Conservation (phyloP, 2,797 vertebrate species). For the Furcifer pardalis region DNA sequence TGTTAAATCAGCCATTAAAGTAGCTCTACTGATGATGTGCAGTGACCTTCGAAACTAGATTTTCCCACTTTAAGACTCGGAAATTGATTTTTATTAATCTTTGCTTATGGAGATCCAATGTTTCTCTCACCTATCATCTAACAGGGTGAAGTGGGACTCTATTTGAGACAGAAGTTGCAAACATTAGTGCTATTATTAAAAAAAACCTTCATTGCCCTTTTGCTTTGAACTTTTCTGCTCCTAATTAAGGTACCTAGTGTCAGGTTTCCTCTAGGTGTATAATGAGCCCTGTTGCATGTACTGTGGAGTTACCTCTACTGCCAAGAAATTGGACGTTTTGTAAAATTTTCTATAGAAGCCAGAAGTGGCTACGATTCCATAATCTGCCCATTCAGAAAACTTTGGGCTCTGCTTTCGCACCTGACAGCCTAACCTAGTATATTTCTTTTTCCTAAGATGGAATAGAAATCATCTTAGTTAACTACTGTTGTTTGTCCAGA, state of each 20-base stretch:
- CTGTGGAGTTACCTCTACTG: neutral
- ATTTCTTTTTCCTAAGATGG: too few relatives aligned
- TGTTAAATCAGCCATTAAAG: neutral
- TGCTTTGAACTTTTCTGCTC: conserved; percentile 12
- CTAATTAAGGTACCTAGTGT: conserved; percentile 32
- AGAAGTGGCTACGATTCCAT: fast-evolving
- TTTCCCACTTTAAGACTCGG: neutral
- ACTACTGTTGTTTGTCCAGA: too few relatives aligned
- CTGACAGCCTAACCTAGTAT: neutral
- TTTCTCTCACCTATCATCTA: neutral
- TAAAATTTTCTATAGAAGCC: conserved; percentile 4
- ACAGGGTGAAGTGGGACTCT: neutral
- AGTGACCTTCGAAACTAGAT: neutral
- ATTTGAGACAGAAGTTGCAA: conserved; percentile 7
- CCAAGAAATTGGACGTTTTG: neutral
- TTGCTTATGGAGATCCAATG: conserved; percentile 1
- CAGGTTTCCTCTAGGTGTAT: conserved; percentile 34
- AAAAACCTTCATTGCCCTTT: conserved; percentile 17
- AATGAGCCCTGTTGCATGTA: neutral
- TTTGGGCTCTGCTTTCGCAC: neutral
- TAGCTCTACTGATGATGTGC: neutral
- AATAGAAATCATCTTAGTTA: too few relatives aligned
- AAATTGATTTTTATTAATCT: conserved; percentile 19
- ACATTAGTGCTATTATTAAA: neutral
- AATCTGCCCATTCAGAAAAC: neutral